Percentiles rank a stretch among this genome's conserved stretches.
phyloP scores from a whole-genome alignment of 2,113 vertebrate species.

The Excalfactoria chinensis region DNA sequence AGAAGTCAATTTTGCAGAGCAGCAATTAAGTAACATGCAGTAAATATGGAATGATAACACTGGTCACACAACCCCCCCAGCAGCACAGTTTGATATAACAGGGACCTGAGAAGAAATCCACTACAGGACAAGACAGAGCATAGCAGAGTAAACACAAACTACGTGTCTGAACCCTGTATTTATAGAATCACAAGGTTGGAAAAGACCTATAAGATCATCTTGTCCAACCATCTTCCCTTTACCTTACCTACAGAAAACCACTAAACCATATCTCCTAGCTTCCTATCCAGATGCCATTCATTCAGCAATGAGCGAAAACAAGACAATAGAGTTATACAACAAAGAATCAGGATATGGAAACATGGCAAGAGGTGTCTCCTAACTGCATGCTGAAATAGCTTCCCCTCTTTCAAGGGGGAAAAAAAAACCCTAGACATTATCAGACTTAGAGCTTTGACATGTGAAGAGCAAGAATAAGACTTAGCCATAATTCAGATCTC shows the following conservation, averaged over 20 bases:
- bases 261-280: too few species aligned
- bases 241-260: too few species aligned
- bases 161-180: not conserved
- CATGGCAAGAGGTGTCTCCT: not conserved
- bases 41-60: not conserved
- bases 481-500: not conserved
- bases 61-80: not conserved
- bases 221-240: too few species aligned
- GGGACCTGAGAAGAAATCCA: not conserved
- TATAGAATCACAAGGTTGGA: too few species aligned
- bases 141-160: not conserved
- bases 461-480: not conserved
- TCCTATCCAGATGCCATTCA: too few species aligned
- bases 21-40: not conserved
- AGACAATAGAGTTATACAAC: not conserved
- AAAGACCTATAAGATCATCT: too few species aligned
- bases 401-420: too few species aligned
- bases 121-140: not conserved
- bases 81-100: not conserved
- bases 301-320: not conserved
- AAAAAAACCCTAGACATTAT: not conserved
- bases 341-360: not conserved
- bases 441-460: not conserved
- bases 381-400: not conserved
- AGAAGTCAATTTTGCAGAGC: not conserved